Percentiles rank a stretch among this genome's conserved stretches.
phyloP scores from a whole-genome alignment of 2,888 invertebrate genomes.

The Coecobrya sp. region DNA sequence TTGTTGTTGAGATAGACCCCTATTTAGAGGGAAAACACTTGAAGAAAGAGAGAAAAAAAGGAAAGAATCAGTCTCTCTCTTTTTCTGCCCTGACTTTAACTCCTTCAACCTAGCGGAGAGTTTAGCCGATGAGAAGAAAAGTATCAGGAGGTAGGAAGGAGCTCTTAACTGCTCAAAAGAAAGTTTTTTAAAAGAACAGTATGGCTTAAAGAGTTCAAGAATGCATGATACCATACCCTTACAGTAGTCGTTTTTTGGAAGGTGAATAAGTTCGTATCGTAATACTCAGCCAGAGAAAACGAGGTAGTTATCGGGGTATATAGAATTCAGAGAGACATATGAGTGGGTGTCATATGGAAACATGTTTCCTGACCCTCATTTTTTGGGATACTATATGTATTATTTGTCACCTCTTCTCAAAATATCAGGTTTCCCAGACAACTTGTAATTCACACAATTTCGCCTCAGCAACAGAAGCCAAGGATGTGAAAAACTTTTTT shows the following conservation, averaged over 20 bases:
- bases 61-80: conserved; percentile 25
- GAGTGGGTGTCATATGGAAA: conserved; percentile 1
- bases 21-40: conserved; percentile 49
- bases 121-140: conserved; percentile 44
- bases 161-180: conserved; percentile 53
- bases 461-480: conserved; percentile 42
- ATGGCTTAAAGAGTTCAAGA: conserved; percentile 35
- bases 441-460: conserved; percentile 60
- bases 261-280: not conserved
- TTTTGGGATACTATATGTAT: conserved; percentile 60
- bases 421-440: conserved; percentile 66
- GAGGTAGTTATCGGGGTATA: not conserved
- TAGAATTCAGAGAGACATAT: not conserved
- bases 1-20: conserved; percentile 49
- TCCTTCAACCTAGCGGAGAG: conserved; percentile 25
- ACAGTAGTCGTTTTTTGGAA: conserved; percentile 8
- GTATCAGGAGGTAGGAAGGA: conserved; percentile 44
- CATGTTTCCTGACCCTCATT: conserved; percentile 64
- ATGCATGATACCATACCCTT: not conserved
- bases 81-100: conserved; percentile 49
- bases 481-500: conserved; percentile 19
- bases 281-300: no score
- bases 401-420: conserved; percentile 76
- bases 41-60: conserved; percentile 35
- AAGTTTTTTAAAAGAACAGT: conserved; percentile 62